Percentiles rank a stretch among this genome's conserved stretches.
These are phyloP conservation scores for Rhinoptilus africanus DNA, from an alignment of 2,113 vertebrate species.

Conservation along the genomic window DNA sequence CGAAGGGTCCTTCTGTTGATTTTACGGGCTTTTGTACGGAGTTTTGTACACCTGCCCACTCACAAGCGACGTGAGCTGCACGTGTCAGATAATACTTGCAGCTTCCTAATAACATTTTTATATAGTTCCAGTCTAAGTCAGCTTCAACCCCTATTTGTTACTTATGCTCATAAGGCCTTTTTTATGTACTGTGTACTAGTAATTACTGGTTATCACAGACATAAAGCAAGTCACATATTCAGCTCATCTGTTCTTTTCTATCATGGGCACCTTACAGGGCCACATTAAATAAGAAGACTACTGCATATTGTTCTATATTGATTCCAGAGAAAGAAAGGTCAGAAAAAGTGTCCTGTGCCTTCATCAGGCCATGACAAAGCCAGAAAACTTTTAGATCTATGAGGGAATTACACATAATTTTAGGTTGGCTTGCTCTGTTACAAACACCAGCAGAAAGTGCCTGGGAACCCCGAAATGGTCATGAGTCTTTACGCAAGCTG, in stretches of 20 bases:
- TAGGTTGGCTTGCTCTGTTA: background rate
- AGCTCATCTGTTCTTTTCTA: background rate
- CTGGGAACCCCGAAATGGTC: fast-evolving
- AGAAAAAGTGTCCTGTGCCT: background rate
- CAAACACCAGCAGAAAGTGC: background rate
- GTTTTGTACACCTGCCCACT: background rate
- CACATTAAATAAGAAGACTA: background rate
- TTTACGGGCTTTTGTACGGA: background rate
- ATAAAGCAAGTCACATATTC: background rate
- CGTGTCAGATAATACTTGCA: background rate
- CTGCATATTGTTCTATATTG: background rate
- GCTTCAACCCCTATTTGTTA: background rate
- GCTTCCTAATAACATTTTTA: background rate
- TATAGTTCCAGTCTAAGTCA: background rate
- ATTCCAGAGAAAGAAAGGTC: background rate
- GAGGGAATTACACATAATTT: background rate
- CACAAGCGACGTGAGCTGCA: fast-evolving
- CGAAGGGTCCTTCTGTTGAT: background rate
- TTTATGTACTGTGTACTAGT: background rate
- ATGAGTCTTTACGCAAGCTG: background rate
- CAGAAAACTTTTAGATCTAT: background rate
- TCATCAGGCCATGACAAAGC: background rate
- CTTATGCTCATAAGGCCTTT: background rate
- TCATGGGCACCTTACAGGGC: background rate
- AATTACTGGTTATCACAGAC: background rate